A percentile compares a stretch with the other conserved stretches of the same genome.
Evolutionary conservation across 2,888 invertebrate species (phyloP).

Genomic region (Lathronympha strigana): DNA sequence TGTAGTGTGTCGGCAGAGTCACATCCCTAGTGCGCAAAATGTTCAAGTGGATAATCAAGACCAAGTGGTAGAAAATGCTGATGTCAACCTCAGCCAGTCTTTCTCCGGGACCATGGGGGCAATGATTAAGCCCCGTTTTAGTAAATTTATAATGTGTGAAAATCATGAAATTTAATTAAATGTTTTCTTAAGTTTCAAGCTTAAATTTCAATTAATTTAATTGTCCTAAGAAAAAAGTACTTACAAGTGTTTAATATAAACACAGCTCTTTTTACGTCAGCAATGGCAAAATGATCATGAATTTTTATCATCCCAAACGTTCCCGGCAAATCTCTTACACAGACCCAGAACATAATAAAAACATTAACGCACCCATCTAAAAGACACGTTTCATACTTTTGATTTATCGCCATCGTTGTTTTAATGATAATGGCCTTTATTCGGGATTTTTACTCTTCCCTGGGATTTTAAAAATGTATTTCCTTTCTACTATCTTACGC

Average conservation of each 20-base stretch:
- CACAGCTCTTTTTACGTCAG: background rate
- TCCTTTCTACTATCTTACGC: conserved; percentile 62
- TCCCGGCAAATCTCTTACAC: conserved; percentile 26
- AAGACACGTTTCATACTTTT: conserved; percentile 63
- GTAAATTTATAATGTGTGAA: background rate
- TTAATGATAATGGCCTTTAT: conserved; percentile 66
- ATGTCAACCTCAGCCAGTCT: too few relatives aligned
- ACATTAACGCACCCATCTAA: conserved; percentile 61
- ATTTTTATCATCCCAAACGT: conserved; percentile 19
- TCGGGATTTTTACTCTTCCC: conserved; percentile 58
- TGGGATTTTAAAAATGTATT: conserved; percentile 60
- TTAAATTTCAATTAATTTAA: too few relatives aligned
- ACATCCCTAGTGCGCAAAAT: too few relatives aligned
- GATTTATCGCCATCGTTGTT: conserved; percentile 68
- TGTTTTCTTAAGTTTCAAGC: too few relatives aligned
- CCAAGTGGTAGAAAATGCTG: too few relatives aligned
- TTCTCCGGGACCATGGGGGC: too few relatives aligned
- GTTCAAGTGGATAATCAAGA: too few relatives aligned
- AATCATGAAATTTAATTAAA: too few relatives aligned
- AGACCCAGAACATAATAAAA: conserved; percentile 52
- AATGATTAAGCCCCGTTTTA: too few relatives aligned
- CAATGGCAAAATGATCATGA: conserved; percentile 12
- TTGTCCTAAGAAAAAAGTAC: background rate
- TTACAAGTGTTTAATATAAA: background rate
- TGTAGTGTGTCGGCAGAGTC: too few relatives aligned